Evolutionary conservation across 2,797 vertebrate genomes (phyloP), one percentile per base, ranked within the genome.

Genomic region (Buceros bicornis): DNA sequence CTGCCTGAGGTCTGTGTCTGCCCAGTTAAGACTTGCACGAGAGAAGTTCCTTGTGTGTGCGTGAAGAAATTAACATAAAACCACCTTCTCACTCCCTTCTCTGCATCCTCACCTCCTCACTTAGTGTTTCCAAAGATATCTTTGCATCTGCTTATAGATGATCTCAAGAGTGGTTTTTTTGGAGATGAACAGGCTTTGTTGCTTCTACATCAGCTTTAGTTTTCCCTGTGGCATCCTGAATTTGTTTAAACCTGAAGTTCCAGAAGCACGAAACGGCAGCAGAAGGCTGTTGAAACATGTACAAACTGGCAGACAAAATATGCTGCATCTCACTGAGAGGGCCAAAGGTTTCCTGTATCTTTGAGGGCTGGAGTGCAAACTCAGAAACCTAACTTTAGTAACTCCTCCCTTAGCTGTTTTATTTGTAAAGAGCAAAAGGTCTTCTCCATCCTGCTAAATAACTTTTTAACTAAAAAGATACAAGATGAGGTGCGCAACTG

Each of bases 161-260:
- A 61, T 83, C 72, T 93, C 47, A 53, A 48, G 60, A 82, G 42
- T 29, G 67, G 86, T 60, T 94, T 60, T 94, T 86, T 48, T 70
- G 70, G 85, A 86, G 79, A 74, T 31, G 51, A 95, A 81, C 80
- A 88, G 72, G 66, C 89, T 91, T 93, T 96, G 91, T 89, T 91
- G 35, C 70, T 86, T 90, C 73, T 91, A 54, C 33, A 62, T 81
- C 33, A 62, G 51, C 74, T 94, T 88, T 40, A 60, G 51, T 84
- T 92, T 93, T 73, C 87, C 80, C 73, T 62, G 28, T 95, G 77
- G 93, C 91, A 82, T 48, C 60, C 74, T 89, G 61, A 45, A 87
- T 96, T 91, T 95, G 82, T 90, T 94, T 93, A 97, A 96, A 93
- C 85, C 56, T 91, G 85, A 95, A 95, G 70, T 82, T 94, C 80